These are phyloP conservation scores for Pollachius pollachius DNA, from an alignment of 2,113 vertebrate genomes.

Conservation along the genomic window DNA sequence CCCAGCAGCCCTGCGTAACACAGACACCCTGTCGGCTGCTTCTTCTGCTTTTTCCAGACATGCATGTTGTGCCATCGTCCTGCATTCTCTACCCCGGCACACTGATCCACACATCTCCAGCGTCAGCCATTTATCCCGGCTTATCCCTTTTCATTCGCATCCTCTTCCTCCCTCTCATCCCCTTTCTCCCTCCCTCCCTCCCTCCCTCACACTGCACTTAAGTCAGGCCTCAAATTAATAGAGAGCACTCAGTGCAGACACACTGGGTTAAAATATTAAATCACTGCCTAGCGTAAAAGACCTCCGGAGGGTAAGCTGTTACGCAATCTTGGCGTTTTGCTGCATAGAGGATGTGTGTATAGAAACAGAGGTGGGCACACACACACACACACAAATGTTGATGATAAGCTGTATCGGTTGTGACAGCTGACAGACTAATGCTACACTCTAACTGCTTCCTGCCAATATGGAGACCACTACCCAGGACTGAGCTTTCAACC, in stretches of 20 bases:
- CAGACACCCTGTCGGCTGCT: slow-evolving; percentile 8
- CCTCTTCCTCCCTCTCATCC: slow-evolving; percentile 12
- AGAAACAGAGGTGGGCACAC: neutral
- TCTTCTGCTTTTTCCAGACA: neutral
- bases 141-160: slow-evolving; percentile 56
- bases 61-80: slow-evolving; percentile 16
- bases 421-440: slow-evolving; percentile 64
- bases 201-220: slow-evolving; percentile 30
- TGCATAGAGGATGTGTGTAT: neutral
- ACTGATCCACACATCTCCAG: slow-evolving; percentile 37
- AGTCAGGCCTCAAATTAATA: slow-evolving; percentile 69
- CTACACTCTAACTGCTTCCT: slow-evolving; percentile 46
- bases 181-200: slow-evolving; percentile 30
- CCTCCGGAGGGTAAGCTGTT: slow-evolving; percentile 32
- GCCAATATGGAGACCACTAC: slow-evolving; percentile 28
- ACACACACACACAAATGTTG: slow-evolving; percentile 10
- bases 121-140: slow-evolving; percentile 46
- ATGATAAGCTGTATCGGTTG: slow-evolving; percentile 40
- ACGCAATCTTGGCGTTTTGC: slow-evolving; percentile 21
- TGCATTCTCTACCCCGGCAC: slow-evolving; percentile 23
- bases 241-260: slow-evolving; percentile 52
- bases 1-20: neutral
- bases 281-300: slow-evolving; percentile 41
- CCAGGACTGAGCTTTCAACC: slow-evolving; percentile 23
- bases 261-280: slow-evolving; percentile 55